Evolutionary conservation across 2,797 vertebrate genomes (phyloP), one percentile per base, ranked within the genome.

Genomic region (Crocodylus rhombifer): DNA sequence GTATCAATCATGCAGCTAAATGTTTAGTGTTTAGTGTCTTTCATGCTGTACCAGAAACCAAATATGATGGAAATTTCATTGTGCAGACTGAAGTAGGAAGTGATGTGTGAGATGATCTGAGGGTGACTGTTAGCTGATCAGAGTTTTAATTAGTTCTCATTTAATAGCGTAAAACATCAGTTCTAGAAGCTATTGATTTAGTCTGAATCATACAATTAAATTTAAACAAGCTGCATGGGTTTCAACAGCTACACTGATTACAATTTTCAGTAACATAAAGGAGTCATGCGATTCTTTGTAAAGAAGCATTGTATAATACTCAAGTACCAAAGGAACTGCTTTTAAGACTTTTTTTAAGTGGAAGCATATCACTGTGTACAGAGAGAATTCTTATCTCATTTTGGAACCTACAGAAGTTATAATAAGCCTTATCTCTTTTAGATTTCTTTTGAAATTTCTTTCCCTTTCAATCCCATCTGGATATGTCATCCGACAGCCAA

Each of bases 221-320:
- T 77, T 89, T 88, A 91, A 28, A n/a, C 77, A 93, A 86, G 63
- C 82, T 78, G 17, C 25, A 33, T 83, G 84, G 30, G 33, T 61
- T 93, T 91, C 73, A 84, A 76, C 9, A 86, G 25, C 60, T 77
- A 7, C 17, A 56, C 55, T 76, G 77, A 75, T 94, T 75, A 83
- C 23, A 42, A 56, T 94, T 92, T 93, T 80, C 28, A 81, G 86
- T 94, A 94, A 21, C 77, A 77, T 88, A 18, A 64, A 77, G 71
- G 78, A 17, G 7, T 86, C 26, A 76, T 33, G 4, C 80, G 78
- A 14, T 28, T 87, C n/a, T 81, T 81, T 4, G 1, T 90, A 93
- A 88, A 96, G 80, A 3, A 80, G 1, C 11, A 55, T 84, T 90
- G 91, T 89, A 78, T 42, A 86, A 79, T 63, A 84, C 16, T 25